Conservation (phyloP, 2,113 vertebrate species). For the Macrotus californicus region DNA sequence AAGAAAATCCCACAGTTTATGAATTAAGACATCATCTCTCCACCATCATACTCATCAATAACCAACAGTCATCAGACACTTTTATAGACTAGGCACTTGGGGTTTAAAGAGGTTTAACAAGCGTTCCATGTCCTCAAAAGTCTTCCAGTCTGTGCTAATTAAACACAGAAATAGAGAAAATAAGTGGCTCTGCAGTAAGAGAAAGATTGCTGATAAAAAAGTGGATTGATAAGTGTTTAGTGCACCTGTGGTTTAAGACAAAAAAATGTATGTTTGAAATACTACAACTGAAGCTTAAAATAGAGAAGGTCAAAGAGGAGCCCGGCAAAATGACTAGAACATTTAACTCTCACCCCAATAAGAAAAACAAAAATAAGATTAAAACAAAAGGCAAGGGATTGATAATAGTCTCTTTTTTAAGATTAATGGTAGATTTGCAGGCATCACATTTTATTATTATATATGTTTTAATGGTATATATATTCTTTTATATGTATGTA, state of each 20-base stretch:
- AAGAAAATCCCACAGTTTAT: neutral
- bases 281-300: conserved; percentile 8
- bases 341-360: neutral
- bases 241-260: neutral
- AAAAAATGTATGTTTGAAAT: conserved; percentile 13
- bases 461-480: neutral
- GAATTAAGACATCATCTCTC: conserved; percentile 12
- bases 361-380: neutral
- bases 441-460: neutral
- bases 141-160: neutral
- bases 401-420: neutral
- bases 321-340: neutral
- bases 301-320: neutral
- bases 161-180: conserved; percentile 22
- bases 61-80: neutral
- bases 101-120: neutral
- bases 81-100: neutral
- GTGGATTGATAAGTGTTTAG: neutral
- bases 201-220: conserved; percentile 3
- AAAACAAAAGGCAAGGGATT: neutral
- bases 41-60: neutral
- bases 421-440: neutral
- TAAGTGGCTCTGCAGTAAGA: neutral
- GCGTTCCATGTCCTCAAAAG: neutral
- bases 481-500: neutral